phyloP scores from a whole-genome alignment of 2,888 invertebrate genomes.

The Cetonia aurata region DNA sequence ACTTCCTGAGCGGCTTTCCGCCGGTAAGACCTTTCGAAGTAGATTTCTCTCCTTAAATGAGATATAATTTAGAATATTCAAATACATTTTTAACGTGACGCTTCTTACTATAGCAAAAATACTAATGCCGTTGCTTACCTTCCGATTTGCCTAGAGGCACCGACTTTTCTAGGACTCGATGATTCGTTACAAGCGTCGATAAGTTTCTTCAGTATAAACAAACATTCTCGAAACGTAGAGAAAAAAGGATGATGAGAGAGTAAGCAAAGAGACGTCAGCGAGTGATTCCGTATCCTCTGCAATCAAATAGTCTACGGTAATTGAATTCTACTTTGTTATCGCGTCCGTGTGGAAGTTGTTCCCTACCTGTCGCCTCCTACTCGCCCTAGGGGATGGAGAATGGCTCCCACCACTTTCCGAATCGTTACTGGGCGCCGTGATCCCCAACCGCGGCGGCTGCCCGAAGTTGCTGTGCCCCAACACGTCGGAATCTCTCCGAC shows the following conservation, averaged over 20 bases:
- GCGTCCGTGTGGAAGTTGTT: constrained; percentile 37
- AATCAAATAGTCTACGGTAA: constrained; percentile 58
- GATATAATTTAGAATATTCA: too few relatives aligned
- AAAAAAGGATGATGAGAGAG: constrained; percentile 99
- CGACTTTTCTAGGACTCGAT: constrained; percentile 87
- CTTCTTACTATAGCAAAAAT: too few relatives aligned
- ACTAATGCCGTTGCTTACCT: constrained; percentile 70
- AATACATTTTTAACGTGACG: too few relatives aligned
- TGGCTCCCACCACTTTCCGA: constrained; percentile 91
- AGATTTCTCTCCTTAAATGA: too few relatives aligned
- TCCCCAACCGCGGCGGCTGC: constrained; percentile 73
- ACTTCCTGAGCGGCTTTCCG: too few relatives aligned
- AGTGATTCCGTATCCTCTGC: constrained; percentile 89
- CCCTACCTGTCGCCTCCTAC: constrained; percentile 80
- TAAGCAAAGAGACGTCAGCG: constrained; percentile 96
- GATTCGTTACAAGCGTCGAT: constrained; percentile 99
- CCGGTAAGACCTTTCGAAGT: too few relatives aligned
- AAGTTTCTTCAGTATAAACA: constrained; percentile 93
- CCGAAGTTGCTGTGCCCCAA: constrained; percentile 44
- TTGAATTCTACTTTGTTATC: constrained; percentile 7
- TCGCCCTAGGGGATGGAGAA: constrained; percentile 87
- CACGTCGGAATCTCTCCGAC: constrained; percentile 76
- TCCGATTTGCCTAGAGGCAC: constrained; percentile 87
- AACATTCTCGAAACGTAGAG: constrained; percentile 97
- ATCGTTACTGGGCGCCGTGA: constrained; percentile 78